These are phyloP conservation scores for Cosmia pyralina DNA, from an alignment of 2,888 invertebrate genomes.

Conservation along the genomic window DNA sequence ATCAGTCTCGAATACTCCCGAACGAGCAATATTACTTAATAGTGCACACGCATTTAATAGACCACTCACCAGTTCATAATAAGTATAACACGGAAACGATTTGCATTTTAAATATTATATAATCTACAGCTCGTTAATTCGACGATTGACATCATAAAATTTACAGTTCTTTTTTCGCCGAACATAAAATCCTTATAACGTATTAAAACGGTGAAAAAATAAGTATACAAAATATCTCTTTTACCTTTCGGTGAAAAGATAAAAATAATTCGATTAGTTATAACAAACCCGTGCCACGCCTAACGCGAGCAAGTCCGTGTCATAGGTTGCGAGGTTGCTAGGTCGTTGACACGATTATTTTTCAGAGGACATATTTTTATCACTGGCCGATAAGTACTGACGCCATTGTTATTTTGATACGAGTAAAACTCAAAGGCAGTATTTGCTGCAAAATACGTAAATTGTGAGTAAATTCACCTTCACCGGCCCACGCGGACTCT, in stretches of 20 bases:
- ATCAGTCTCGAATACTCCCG: conserved; percentile 35
- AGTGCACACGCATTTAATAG: conserved; percentile 37
- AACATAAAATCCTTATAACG: conserved; percentile 36
- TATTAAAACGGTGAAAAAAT: conserved; percentile 42
- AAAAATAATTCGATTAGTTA: conserved; percentile 64
- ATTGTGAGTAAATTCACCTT: conserved; percentile 20
- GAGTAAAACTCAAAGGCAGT: conserved; percentile 60
- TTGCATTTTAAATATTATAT: conserved; percentile 32
- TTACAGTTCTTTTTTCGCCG: conserved; percentile 44
- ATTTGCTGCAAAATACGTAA: conserved; percentile 61
- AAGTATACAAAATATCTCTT: conserved; percentile 31
- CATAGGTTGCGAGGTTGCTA: conserved; percentile 64
- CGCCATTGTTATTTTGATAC: conserved; percentile 71
- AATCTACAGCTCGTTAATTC: conserved; percentile 44
- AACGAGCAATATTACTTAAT: conserved; percentile 43
- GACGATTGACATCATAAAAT: conserved; percentile 53
- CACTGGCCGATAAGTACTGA: conserved; percentile 68
- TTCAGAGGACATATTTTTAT: conserved; percentile 72
- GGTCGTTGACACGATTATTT: conserved; percentile 69
- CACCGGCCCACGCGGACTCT: conserved; percentile 32
- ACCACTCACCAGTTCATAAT: conserved; percentile 33
- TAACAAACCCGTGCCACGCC: conserved; percentile 57
- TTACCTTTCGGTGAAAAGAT: conserved; percentile 41
- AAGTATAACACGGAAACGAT: conserved; percentile 45
- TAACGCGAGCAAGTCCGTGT: conserved; percentile 52